Conservation (phyloP, 2,113 vertebrate species). For the Naja naja region DNA sequence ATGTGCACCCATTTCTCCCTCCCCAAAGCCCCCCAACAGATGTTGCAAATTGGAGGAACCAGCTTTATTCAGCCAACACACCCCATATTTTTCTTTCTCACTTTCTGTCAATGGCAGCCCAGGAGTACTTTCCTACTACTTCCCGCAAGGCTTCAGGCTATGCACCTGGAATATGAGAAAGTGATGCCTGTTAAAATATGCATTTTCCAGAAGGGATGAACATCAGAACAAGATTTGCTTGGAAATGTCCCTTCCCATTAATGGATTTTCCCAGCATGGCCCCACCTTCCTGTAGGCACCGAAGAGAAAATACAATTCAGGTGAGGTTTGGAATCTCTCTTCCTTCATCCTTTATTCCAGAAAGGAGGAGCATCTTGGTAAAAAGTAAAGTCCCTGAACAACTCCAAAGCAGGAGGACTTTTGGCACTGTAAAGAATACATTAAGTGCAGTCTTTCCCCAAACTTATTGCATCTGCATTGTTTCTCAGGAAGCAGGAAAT, state of each 20-base stretch:
- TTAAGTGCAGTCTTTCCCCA: neutral
- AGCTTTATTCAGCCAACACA: conserved; percentile 41
- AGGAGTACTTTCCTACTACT: conserved; percentile 72
- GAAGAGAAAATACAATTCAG: neutral
- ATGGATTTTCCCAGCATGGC: neutral
- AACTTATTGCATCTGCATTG: neutral
- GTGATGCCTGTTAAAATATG: neutral
- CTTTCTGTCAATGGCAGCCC: conserved; percentile 55
- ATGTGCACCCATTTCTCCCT: conserved; percentile 32
- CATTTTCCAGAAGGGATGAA: neutral
- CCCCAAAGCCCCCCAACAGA: conserved; percentile 42
- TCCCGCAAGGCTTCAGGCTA: conserved; percentile 60
- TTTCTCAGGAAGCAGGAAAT: neutral
- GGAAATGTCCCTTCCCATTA: neutral
- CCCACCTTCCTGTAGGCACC: neutral
- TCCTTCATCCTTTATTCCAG: neutral
- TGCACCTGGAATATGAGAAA: conserved; percentile 41
- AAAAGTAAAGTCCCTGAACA: neutral
- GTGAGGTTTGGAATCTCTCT: neutral
- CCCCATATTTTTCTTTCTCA: neutral
- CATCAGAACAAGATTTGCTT: neutral
- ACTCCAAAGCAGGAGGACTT: neutral
- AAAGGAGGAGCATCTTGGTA: neutral
- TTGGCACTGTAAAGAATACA: neutral
- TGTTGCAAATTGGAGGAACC: conserved; percentile 65